These are phyloP conservation scores for Nerophis lumbriciformis DNA, from an alignment of 2,113 vertebrate genomes.

Conservation along the genomic window DNA sequence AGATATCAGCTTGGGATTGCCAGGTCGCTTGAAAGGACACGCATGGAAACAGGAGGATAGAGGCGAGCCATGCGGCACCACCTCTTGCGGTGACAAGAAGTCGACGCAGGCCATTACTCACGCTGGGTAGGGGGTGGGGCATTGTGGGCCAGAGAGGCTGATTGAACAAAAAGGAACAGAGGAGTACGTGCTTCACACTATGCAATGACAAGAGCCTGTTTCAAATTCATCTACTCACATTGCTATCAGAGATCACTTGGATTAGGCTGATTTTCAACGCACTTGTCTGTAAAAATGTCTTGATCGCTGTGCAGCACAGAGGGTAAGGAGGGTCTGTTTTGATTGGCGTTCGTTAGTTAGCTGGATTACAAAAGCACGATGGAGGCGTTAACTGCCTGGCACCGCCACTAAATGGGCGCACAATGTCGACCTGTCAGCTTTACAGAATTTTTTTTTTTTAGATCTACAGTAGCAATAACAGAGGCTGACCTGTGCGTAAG, in stretches of 20 bases:
- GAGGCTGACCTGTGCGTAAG: too few relatives aligned
- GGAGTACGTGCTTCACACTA: constrained; percentile 39
- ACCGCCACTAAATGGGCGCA: too few relatives aligned
- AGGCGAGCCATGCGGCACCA: constrained; percentile 63
- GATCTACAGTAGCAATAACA: too few relatives aligned
- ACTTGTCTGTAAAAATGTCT: constrained; percentile 4
- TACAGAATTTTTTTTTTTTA: too few relatives aligned
- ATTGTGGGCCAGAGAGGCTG: constrained; percentile 31
- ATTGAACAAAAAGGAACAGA: constrained; percentile 54
- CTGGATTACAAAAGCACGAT: not conserved
- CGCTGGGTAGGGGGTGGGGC: constrained; percentile 31
- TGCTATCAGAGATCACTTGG: constrained; percentile 21
- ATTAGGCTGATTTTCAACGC: not conserved
- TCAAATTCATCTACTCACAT: constrained; percentile 19
- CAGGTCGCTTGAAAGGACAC: constrained; percentile 67
- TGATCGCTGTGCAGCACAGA: not conserved
- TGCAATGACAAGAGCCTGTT: constrained; percentile 40
- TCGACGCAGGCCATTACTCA: constrained; percentile 74
- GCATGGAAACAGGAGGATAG: constrained; percentile 65
- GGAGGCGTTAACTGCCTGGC: not conserved
- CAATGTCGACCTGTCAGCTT: too few relatives aligned
- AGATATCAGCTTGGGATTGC: constrained; percentile 76
- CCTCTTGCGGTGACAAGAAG: constrained; percentile 73
- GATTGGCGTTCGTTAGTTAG: not conserved
- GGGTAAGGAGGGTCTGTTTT: not conserved